Evolutionary conservation across 2,113 vertebrate genomes (phyloP).

Genomic region (Ptychochromis oligacanthus): DNA sequence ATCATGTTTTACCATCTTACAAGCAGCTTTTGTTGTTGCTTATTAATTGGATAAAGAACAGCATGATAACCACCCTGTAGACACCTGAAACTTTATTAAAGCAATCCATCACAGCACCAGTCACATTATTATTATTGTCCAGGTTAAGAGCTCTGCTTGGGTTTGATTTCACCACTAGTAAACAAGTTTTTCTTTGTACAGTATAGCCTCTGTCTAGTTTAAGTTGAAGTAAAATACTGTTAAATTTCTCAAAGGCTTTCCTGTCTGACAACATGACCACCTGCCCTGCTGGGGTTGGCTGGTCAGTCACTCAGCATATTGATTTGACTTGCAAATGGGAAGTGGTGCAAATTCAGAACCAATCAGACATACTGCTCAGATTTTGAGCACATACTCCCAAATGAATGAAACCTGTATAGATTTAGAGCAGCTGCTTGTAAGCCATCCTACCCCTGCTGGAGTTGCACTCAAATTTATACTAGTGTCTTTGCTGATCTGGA

Average conservation of each 20-base stretch:
- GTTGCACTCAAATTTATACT: too few relatives aligned
- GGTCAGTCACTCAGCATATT: background rate
- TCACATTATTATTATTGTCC: background rate
- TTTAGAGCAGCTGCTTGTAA: background rate
- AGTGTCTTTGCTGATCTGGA: too few relatives aligned
- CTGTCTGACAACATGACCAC: too few relatives aligned
- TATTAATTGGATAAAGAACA: background rate
- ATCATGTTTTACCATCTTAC: fast-evolving
- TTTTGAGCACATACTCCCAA: background rate
- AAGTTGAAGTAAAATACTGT: background rate
- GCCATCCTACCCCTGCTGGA: too few relatives aligned
- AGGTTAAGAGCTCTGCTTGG: background rate
- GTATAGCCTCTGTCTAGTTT: background rate
- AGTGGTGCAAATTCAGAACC: background rate
- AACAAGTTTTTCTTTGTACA: background rate
- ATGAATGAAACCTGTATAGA: background rate
- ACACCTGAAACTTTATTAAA: fast-evolving
- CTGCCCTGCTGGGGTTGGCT: background rate
- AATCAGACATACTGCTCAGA: background rate
- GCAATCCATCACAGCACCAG: background rate
- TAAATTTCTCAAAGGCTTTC: background rate
- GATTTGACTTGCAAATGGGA: too few relatives aligned
- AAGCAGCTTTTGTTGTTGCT: fast-evolving
- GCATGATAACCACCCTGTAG: background rate
- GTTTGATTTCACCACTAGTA: background rate